A percentile compares a stretch with the other conserved stretches of the same genome.
Conservation (phyloP, 2,888 invertebrate species). For the Bellardia bayeri region DNA sequence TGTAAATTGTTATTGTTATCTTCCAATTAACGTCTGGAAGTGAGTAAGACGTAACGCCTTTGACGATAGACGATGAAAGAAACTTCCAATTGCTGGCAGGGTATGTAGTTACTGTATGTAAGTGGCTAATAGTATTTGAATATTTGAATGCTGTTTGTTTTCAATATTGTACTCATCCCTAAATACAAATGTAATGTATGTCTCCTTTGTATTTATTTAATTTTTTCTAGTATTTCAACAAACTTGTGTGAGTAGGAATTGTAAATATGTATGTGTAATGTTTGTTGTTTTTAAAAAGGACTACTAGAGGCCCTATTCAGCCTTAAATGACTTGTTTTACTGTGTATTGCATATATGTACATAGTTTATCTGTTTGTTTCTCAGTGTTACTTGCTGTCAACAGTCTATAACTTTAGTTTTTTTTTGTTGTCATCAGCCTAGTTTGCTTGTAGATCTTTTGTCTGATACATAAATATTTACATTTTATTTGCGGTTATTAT, state of each 20-base stretch:
- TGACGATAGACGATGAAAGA: too few relatives aligned
- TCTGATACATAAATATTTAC: too few relatives aligned
- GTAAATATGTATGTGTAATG: background rate
- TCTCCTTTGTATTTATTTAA: too few relatives aligned
- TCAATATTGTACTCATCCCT: too few relatives aligned
- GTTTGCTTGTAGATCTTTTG: background rate
- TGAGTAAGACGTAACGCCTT: too few relatives aligned
- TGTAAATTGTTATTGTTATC: too few relatives aligned
- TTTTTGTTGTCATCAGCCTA: background rate
- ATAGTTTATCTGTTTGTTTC: too few relatives aligned
- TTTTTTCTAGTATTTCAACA: too few relatives aligned
- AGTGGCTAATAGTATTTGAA: background rate
- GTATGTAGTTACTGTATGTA: background rate
- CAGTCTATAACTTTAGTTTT: background rate
- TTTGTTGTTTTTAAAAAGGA: background rate
- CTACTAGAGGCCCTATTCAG: background rate
- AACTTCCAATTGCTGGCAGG: too few relatives aligned
- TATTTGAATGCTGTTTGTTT: background rate
- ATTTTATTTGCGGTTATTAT: conserved; percentile 1
- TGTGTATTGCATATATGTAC: background rate
- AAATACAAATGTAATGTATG: too few relatives aligned
- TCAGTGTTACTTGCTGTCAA: background rate
- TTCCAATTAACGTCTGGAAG: too few relatives aligned
- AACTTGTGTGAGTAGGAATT: background rate
- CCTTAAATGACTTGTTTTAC: background rate